Evolutionary conservation across 2,888 invertebrate genomes (phyloP), one percentile per base, ranked within the genome.

Genomic region (Podabrus alpinus): DNA sequence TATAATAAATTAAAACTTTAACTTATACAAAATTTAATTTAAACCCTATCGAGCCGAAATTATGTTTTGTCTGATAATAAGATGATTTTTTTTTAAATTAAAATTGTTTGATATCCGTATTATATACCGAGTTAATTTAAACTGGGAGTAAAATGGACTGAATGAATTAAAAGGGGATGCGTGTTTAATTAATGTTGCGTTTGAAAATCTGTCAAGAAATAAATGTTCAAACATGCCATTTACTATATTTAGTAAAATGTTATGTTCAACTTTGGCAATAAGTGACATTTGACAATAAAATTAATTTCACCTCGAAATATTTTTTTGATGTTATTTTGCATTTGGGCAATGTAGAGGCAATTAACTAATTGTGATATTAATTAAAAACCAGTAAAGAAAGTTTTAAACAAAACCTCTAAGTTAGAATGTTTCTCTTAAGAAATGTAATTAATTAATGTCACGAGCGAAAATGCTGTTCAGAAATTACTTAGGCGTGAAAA

Each of bases 401-500:
- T 71, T 72, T 74, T 66, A 68, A 71, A 75, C 68, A 71, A 75
- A 77, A 75, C 75, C 75, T 64, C 73, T 73, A 79, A 79, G 74
- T 72, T 72, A 75, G 72, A 76, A 72, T 75, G 74, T 81, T 80
- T 79, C 80, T 81, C 80, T 82, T 82, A 84, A 82, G 81, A 78
- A 80, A 83, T 83, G 83, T 82, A 84, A 84, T 84, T 83, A 84
- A 84, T 85, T 85, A 84, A 83, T 82, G 81, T 81, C 75, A 74
- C 77, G 80, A 76, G 79, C 74, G 79, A 81, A 81, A 80, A 81
- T 79, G 80, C 80, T 77, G 82, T 82, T 82, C 80, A 83, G 83
- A 82, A 84, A 83, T 84, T 82, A 83, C 78, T 77, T 78, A 84
- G 83, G 83, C 83, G 82, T 82, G 80, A 79, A 80, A 80, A 80